Evolutionary conservation across 2,888 invertebrate species (phyloP), one percentile per base, ranked within the genome.

Genomic region (Chrysomela aeneicollis): DNA sequence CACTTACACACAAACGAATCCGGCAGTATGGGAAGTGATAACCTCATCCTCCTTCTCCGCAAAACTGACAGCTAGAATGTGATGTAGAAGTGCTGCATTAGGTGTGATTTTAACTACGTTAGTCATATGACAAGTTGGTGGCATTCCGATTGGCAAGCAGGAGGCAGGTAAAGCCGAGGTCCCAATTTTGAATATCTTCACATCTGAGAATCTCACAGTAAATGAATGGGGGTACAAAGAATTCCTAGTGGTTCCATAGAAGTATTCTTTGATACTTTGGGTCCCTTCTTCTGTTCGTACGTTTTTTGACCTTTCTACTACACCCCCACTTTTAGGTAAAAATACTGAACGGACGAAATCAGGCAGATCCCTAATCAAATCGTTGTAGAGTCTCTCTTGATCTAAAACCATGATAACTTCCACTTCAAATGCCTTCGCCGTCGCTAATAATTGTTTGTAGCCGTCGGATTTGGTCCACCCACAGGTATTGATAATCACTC

Each of bases 61-160:
- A 85, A 94, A 94, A 74, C 94, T 94, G 1, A 98, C 89, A 5
- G 96, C 93, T 12, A 98, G 85, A 68, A 98, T 84, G 77, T 97
- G 95, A 85, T 98, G 95, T 51, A 93, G 84, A 52, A 98, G 86
- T 68, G 89, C 89, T 0, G 89, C 86, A 77, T 92, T 88, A 1
- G 95, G 92, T 65, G 89, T 87, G 42, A 96, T 89, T 0, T 89
- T 84, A 30, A 97, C 95, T 59, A 97, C 85, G 85, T 95, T 95
- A 0, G 95, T 96, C 68, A 92, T 86, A 79, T 94, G 95, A 82
- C 98, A 97, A 79, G 93, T 93, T 0, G 89, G 87, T 77, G 94
- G 94, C 95, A 97, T 97, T 55, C 98, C 98, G 63, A 97, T 87
- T 0, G 98, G 98, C 89, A 98, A 90, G 81, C 97, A 97, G 1